Evolutionary conservation across 2,888 invertebrate species (phyloP).

Genomic region (Dorcus parallelipipedus): DNA sequence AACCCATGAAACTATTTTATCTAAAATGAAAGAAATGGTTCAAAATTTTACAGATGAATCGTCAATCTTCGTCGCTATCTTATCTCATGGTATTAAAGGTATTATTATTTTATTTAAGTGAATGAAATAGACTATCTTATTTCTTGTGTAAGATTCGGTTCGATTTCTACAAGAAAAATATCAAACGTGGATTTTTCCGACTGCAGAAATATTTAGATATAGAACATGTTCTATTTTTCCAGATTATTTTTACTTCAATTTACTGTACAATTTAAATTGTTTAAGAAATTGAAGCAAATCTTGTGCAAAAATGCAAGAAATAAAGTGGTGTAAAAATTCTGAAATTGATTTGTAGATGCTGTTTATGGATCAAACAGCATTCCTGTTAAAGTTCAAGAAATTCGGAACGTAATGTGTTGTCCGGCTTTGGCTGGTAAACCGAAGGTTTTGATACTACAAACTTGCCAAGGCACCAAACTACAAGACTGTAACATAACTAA

Average conservation of each 20-base stretch:
- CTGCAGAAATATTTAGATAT: too few species aligned
- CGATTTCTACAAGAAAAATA: too few species aligned
- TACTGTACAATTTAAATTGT: too few species aligned
- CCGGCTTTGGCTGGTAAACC: slow-evolving; percentile 48
- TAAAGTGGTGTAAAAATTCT: too few species aligned
- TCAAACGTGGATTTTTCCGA: too few species aligned
- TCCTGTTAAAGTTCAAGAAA: slow-evolving; percentile 46
- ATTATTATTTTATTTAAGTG: slow-evolving; percentile 5
- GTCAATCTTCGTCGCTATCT: slow-evolving; percentile 48
- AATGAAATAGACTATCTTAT: background rate
- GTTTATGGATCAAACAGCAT: slow-evolving; percentile 54
- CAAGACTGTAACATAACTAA: slow-evolving; percentile 31
- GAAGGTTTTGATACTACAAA: slow-evolving; percentile 57
- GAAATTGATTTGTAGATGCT: slow-evolving; percentile 39
- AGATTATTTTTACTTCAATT: too few species aligned
- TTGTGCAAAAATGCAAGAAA: too few species aligned
- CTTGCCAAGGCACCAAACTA: slow-evolving; percentile 52
- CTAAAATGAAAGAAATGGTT: slow-evolving; percentile 31
- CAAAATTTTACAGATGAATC: slow-evolving; percentile 36
- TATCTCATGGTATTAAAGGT: slow-evolving; percentile 49
- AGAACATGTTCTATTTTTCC: too few species aligned
- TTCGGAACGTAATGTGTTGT: slow-evolving; percentile 46
- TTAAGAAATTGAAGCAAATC: too few species aligned
- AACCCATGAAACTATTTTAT: slow-evolving; percentile 34
- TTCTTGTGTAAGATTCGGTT: too few species aligned